Evolutionary conservation across 2,888 invertebrate genomes (phyloP), one percentile per base, ranked within the genome.

Genomic region (Sipha maydis): DNA sequence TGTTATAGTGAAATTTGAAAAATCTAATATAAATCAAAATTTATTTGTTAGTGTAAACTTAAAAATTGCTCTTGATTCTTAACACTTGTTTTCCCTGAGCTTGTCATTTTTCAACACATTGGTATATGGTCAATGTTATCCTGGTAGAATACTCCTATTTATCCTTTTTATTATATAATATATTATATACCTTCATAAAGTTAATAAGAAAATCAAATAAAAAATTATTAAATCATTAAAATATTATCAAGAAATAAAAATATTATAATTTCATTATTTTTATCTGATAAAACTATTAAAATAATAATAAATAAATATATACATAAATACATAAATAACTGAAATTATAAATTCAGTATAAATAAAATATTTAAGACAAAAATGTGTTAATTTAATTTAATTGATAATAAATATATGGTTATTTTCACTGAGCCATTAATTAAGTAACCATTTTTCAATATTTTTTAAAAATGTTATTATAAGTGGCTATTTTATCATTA

Each of bases 21-120:
- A 71, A 78, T 86, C 38, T 73, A 86, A 80, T 80, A 80, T 31
- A 80, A 86, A 80, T 86, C 17, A 73, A 79, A 79, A 73, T 86
- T 11, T 86, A 71, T 73, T 73, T 80, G 34, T 85, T 85, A 78
- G 56, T 79, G 31, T 71, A 71, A 85, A 71, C 17, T 67, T 7
- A 54, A 48, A 61, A 76, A 67, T 77, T 67, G 61, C 25, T 85
- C 19, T 78, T 78, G 34, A 78, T 21, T 85, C n/a, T 78, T 78
- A 31, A 78, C 67, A 77, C 21, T 56, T 41, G 28, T 84, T 54
- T 34, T 25, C 54, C 71, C 48, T 8, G 25, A 54, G 54, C 48
- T 48, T 83, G 14, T 54, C 31, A 73, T 19, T 61, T 61, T 76
- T 61, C 38, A 11, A 28, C 31, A 41, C 17, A 67, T 67, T 14